These are phyloP conservation scores for Anthonomus grandis DNA, from an alignment of 1,140 invertebrate species.

Conservation along the genomic window DNA sequence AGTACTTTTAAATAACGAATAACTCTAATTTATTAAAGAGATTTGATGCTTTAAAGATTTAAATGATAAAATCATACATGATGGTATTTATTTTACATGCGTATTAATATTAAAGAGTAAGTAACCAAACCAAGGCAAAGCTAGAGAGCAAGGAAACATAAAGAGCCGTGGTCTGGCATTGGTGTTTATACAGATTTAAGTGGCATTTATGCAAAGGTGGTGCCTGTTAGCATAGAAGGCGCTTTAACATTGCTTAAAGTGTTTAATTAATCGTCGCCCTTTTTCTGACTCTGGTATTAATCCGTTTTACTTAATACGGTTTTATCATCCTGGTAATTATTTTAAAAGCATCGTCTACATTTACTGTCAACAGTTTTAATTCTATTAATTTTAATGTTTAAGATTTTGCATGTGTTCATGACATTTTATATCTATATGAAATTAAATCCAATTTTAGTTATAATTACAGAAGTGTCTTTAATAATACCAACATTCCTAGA, in stretches of 20 bases:
- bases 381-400: conserved; percentile 5
- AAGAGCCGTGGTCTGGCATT: conserved; percentile 9
- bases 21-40: no score
- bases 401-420: neutral
- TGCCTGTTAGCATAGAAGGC: conserved; percentile 10
- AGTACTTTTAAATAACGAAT: no score
- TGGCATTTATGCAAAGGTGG: conserved; percentile 25
- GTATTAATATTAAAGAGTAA: no score
- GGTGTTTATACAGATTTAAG: conserved; percentile 24
- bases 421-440: neutral
- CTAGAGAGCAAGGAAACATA: no score
- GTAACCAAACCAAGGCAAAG: no score
- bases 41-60: no score
- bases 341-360: conserved; percentile 19
- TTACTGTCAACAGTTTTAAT: conserved; percentile 17
- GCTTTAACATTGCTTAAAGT: conserved; percentile 18
- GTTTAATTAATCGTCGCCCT: conserved; percentile 23
- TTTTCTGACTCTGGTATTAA: conserved; percentile 22
- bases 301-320: conserved; percentile 20
- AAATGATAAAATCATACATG: no score
- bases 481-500: neutral
- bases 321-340: conserved; percentile 17
- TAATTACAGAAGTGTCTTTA: neutral
- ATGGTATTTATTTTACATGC: no score
- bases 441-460: neutral